Evolutionary conservation across 1,140 invertebrate species (phyloP).

Genomic region (Megalopta genalis): DNA sequence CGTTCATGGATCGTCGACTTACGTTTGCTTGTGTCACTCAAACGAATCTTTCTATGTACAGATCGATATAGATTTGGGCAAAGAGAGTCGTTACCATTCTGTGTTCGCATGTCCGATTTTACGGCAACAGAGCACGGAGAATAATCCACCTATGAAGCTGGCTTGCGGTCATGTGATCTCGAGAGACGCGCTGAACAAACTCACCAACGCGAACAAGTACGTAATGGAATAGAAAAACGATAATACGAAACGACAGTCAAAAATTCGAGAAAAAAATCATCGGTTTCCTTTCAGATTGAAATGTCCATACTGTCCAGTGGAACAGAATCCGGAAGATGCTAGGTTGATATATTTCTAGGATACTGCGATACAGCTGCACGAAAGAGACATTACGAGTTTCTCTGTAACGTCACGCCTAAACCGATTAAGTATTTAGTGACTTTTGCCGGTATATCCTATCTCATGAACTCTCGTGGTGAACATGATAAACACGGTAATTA

Average conservation of each 20-base stretch:
- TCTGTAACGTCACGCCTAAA: conserved; percentile 3
- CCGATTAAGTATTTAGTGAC: not conserved
- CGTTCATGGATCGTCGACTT: not conserved
- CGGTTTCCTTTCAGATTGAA: conserved; percentile 89
- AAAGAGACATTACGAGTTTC: not conserved
- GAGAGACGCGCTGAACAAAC: conserved; percentile 96
- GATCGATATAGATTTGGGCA: conserved; percentile 95
- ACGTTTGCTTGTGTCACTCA: not conserved
- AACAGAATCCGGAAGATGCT: conserved; percentile 96
- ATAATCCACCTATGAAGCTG: conserved; percentile 97
- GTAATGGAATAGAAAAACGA: conserved; percentile 64
- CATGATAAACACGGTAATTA: not conserved
- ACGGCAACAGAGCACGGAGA: conserved; percentile 96
- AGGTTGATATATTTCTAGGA: conserved; percentile 93
- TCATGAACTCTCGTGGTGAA: conserved; percentile 2
- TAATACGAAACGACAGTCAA: conserved; percentile 17
- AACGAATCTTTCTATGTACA: conserved; percentile 67
- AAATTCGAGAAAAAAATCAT: conserved; percentile 67
- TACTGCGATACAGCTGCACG: conserved; percentile 70
- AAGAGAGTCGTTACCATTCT: conserved; percentile 95
- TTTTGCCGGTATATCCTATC: conserved; percentile 6
- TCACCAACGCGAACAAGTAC: conserved; percentile 95
- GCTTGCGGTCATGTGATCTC: conserved; percentile 99
- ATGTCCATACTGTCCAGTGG: conserved; percentile 98
- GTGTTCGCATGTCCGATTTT: conserved; percentile 99